Evolutionary conservation across 2,888 invertebrate genomes (phyloP), one percentile per base, ranked within the genome.

Genomic region (Eupithecia exiguata): DNA sequence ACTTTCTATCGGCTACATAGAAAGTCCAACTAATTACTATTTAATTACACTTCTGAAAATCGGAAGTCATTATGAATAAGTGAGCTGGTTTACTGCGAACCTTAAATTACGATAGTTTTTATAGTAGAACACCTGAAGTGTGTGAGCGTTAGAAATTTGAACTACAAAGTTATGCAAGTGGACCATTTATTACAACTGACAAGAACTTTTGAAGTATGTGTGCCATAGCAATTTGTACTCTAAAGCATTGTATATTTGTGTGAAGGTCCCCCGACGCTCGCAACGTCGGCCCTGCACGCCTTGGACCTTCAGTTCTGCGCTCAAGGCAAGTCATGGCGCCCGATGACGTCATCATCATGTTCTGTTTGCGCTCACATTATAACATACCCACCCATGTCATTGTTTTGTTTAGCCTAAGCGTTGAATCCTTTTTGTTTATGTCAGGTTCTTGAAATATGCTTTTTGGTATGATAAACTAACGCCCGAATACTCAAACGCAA

Each of bases 221-320:
- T n/a, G 12, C 21, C 5, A 65, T 38, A 65, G 38, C 61, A 35
- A 35, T 30, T 63, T 30, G 25, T 65, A 46, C 21, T 62, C 78
- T 84, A 80, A 82, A 81, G 71, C 74, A 62, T 74, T 80, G 74
- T 78, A 77, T 86, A 89, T 77, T 87, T 89, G 79, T 86, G 81
- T 82, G 75, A 91, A 92, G 92, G 92, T 91, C 92, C 92, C 77
- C 92, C 94, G 84, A 93, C 93, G 83, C 92, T 93, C 83, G 93
- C 92, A 82, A 93, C 94, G 86, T 92, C 94, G 85, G 94, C 94
- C 79, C 92, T 94, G 78, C 92, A 94, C 89, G 93, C 94, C 77
- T 89, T 92, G 86, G 93, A 92, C 89, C 90, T 92, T 77, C 93
- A 92, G 89, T 93, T 91, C 91, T 92, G 91, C 92, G 92, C 93